phyloP scores from a whole-genome alignment of 1,140 invertebrate genomes.

The Tetramorium parvispinum region DNA sequence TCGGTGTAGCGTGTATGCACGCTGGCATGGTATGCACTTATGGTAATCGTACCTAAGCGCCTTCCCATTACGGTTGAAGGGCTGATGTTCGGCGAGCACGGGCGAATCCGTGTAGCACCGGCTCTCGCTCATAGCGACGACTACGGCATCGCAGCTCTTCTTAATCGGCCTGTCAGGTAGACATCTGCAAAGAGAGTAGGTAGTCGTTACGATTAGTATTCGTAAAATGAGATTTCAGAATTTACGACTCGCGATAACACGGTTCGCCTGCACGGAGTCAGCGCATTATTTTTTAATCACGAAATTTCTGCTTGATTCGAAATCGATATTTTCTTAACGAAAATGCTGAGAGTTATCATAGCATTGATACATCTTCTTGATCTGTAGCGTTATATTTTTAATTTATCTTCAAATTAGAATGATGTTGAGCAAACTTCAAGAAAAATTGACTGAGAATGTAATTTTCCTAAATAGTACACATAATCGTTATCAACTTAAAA shows the following conservation, averaged over 20 bases:
- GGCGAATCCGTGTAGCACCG: conserved; percentile 72
- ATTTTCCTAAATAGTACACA: too few species aligned
- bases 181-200: conserved; percentile 67
- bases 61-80: conserved; percentile 83
- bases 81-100: conserved; percentile 76
- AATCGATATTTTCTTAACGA: neutral
- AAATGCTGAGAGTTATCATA: too few species aligned
- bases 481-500: too few species aligned
- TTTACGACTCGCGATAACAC: neutral
- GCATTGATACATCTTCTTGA: too few species aligned
- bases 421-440: too few species aligned
- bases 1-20: neutral
- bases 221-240: neutral
- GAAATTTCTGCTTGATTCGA: neutral
- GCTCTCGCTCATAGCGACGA: conserved; percentile 76
- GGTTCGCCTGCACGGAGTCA: too few species aligned
- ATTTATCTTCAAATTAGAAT: too few species aligned
- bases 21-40: conserved; percentile 50
- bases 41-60: conserved; percentile 81
- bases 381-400: too few species aligned
- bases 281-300: neutral
- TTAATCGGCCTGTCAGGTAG: conserved; percentile 46
- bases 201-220: neutral
- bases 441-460: too few species aligned
- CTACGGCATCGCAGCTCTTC: conserved; percentile 71